Evolutionary conservation across 2,888 invertebrate genomes (phyloP), one percentile per base, ranked within the genome.

Genomic region (Eupeodes latifasciatus): DNA sequence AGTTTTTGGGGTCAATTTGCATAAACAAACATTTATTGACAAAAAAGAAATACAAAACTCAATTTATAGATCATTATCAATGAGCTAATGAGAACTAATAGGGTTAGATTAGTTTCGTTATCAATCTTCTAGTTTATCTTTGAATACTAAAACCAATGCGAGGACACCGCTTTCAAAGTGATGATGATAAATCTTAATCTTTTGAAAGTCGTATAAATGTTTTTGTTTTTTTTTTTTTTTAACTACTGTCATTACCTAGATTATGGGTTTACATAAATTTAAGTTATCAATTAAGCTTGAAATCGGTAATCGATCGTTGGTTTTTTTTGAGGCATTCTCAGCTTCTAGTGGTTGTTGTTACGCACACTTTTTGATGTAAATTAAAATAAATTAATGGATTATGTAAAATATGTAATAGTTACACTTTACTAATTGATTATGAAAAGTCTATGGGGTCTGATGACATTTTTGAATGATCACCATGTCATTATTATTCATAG

Each of bases 31-130:
- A 53, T 16, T n/a, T 27, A 27, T 27, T 1, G 7, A n/a, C 27
- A 11, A 11, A 27, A 2, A 11, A 12, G 16, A 11, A 44, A 44
- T 10, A 66, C 47, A 66, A 72, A 27, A 34, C n/a, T 59, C 5
- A 55, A 55, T 16, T 72, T 59, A 47, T n/a, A 55, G 72, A 72
- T 72, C 27, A 72, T 72, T 72, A 72, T 72, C 72, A n/a, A n/a
- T 27, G 27, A 59, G 47, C 59, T 72, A 72, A 72, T 72, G 72
- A 72, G 59, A 72, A 59, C 47, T 72, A 72, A 72, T 72, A 59
- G 27, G 47, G 0, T 34, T 47, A 27, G 47, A 59, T 72, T 72
- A 72, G 72, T 59, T 55, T 47, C 47, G 16, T 40, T 59, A 72
- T 72, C 57, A 71, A 55, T 71, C 44, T 57, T 16, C 2, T 6